These are phyloP conservation scores for Wiebesia pumilae DNA, from an alignment of 1,140 invertebrate genomes.

Conservation along the genomic window DNA sequence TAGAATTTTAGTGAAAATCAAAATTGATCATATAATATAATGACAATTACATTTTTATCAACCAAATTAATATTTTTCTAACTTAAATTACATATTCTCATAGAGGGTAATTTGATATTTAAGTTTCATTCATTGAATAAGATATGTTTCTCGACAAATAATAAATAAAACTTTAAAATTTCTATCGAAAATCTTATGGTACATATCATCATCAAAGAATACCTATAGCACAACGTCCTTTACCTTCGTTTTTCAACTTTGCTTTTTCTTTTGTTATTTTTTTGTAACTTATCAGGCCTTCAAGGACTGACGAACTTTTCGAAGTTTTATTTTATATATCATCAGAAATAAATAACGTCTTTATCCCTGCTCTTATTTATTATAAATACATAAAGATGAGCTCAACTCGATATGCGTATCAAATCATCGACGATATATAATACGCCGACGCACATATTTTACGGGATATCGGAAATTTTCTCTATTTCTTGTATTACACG, in stretches of 20 bases:
- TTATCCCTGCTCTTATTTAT: not conserved
- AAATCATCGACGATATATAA: not conserved
- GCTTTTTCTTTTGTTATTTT: not conserved
- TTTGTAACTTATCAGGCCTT: not conserved
- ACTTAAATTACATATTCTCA: constrained; percentile 18
- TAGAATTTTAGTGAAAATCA: constrained; percentile 17
- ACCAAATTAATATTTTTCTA: constrained; percentile 10
- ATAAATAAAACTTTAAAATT: constrained; percentile 19
- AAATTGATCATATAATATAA: constrained; percentile 25
- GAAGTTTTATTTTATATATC: not conserved
- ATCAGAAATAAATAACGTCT: constrained; percentile 24
- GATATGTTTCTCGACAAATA: constrained; percentile 34
- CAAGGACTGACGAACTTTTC: constrained; percentile 28
- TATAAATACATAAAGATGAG: constrained; percentile 29
- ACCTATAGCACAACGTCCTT: constrained; percentile 9
- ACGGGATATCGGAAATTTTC: not conserved
- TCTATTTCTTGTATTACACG: not conserved
- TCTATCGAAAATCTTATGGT: constrained; percentile 33
- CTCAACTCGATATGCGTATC: constrained; percentile 32
- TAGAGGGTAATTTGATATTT: not conserved
- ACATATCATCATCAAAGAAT: not conserved
- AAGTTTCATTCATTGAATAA: not conserved
- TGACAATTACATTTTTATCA: not conserved
- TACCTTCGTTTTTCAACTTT: not conserved
- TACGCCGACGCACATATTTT: not conserved